These are phyloP conservation scores for Neodiprion lecontei DNA, from an alignment of 1,140 invertebrate species.

Conservation along the genomic window DNA sequence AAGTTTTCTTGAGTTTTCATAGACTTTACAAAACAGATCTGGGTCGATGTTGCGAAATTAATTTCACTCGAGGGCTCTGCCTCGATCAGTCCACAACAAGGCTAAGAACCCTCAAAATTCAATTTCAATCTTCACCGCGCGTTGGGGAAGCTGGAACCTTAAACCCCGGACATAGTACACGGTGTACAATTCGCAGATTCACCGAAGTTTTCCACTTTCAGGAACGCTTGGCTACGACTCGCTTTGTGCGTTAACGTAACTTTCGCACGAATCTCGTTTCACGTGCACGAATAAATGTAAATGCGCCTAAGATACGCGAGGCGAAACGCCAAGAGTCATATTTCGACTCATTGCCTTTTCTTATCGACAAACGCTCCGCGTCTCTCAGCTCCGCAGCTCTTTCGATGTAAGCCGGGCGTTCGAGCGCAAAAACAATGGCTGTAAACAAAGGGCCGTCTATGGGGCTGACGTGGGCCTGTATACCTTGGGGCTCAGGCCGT, in stretches of 20 bases:
- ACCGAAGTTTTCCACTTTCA: not conserved
- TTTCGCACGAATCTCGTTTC: too few species aligned
- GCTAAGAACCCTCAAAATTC: not conserved
- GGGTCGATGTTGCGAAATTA: not conserved
- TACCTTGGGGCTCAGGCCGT: not conserved
- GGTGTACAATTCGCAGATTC: too few species aligned
- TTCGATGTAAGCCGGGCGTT: not conserved
- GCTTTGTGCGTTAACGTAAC: too few species aligned
- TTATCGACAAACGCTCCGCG: not conserved
- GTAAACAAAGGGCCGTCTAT: conserved; percentile 7
- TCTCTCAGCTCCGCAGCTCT: not conserved
- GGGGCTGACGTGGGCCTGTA: conserved; percentile 4
- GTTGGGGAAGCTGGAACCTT: too few species aligned
- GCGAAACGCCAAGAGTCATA: not conserved
- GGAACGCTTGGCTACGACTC: not conserved
- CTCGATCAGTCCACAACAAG: not conserved
- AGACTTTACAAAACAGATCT: not conserved
- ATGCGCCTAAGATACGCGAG: not conserved
- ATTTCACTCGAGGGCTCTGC: not conserved
- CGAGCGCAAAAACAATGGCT: not conserved
- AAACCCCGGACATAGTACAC: too few species aligned
- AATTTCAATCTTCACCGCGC: not conserved
- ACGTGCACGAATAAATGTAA: too few species aligned
- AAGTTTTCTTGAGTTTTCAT: not conserved
- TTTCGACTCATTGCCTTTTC: conserved; percentile 3